Conservation (phyloP, 2,888 invertebrate genomes). For the Penaeus monodon region DNA sequence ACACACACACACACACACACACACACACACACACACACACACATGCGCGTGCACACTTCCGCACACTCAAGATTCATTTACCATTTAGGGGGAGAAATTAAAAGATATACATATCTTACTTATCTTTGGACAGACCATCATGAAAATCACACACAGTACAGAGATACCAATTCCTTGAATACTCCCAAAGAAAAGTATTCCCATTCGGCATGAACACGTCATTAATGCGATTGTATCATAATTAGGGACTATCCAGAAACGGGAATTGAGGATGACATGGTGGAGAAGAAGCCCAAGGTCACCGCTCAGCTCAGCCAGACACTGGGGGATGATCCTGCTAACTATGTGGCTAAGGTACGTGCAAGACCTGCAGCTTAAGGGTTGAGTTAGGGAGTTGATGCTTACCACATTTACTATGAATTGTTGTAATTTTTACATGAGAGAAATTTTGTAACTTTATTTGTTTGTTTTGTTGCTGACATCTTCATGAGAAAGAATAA, state of each 20-base stretch:
- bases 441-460: no score
- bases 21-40: constrained; percentile 7
- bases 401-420: no score
- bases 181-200: no score
- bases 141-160: no score
- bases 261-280: constrained; percentile 59
- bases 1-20: constrained; percentile 13
- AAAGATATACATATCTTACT: background rate
- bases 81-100: background rate
- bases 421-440: no score
- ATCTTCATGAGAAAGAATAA: no score
- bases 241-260: constrained; percentile 58
- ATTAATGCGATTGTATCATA: constrained; percentile 5
- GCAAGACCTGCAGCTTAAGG: background rate
- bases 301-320: constrained; percentile 64
- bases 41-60: background rate
- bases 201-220: no score
- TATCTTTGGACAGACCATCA: no score
- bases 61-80: no score
- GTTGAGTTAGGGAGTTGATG: no score
- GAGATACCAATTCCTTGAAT: no score
- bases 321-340: constrained; percentile 63
- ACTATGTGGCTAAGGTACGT: constrained; percentile 63
- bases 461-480: no score
- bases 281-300: constrained; percentile 60